Evolutionary conservation across 2,888 invertebrate species (phyloP), one percentile per base, ranked within the genome.

Genomic region (Glaucopsyche alexis): DNA sequence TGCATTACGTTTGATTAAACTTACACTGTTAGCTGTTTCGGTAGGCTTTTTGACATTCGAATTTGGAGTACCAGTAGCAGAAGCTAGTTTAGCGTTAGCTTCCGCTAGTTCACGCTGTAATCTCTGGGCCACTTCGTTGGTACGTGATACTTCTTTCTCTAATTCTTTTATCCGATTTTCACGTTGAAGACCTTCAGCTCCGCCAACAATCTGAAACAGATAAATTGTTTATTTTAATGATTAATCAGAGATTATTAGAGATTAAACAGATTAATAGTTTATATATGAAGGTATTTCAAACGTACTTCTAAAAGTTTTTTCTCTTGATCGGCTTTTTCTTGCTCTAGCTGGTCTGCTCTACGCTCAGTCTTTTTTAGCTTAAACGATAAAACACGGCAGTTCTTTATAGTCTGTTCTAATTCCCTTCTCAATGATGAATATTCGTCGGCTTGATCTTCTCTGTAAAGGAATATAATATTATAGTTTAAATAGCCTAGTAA

Each of bases 371-470:
- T 99, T 83, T 99, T 95, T 78, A 99, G 92, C 89, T 99, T 99
- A 90, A 99, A 99, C 79, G 99, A 99, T 78, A 99, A 94, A 80
- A 99, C 98, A 80, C 99, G 95, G 90, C 99, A 99, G 91, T 99
- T 99, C 87, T 99, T 99, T 71, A 98, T 98, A 4, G 98, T 97
- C 84, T 98, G 97, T 83, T 99, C 99, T 78, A 99, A 94, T 87
- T 99, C 99, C 84, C 98, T 97, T 90, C 99, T 97, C 71, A 99
- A 87, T 72, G 97, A 97, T 3, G 97, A 96, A 85, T 99, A 99
- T 85, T 99, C 99, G 82, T 99, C 98, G 8, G 98, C 98, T 91
- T 99, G 99, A 82, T 99, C 99, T 86, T 99, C 99, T 81, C 98
- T 95, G 83, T 13, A 76, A 93, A 71, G 50, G 42, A 47, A 47